Conservation (phyloP, 2,888 invertebrate genomes). For the Rotaria sp. region DNA sequence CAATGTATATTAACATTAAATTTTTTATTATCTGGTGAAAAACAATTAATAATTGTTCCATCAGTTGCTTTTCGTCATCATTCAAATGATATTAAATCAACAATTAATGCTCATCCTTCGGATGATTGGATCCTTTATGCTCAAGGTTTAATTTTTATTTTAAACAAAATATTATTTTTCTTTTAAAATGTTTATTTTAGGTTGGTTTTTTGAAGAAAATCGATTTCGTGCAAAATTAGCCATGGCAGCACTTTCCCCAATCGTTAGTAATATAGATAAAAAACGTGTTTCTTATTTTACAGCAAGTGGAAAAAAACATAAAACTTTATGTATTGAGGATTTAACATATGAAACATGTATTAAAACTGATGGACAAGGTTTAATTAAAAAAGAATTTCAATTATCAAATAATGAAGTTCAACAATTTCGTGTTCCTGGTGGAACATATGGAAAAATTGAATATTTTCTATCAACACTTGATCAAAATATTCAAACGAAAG, state of each 20-base stretch:
- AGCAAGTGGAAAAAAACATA: neutral
- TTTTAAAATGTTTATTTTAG: neutral
- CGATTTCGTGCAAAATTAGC: neutral
- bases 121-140: neutral
- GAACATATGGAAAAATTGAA: neutral
- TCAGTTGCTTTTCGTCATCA: conserved; percentile 13
- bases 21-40: neutral
- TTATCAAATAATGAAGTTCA: neutral
- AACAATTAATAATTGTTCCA: neutral
- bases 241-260: neutral
- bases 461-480: neutral
- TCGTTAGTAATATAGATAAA: neutral
- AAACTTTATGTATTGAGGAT: neutral
- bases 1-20: neutral
- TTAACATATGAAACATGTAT: neutral
- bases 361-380: neutral
- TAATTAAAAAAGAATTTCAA: neutral
- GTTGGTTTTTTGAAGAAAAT: conserved; percentile 1
- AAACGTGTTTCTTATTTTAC: neutral
- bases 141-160: neutral
- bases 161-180: neutral
- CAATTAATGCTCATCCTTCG: neutral
- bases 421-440: neutral
- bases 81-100: neutral
- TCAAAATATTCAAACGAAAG: neutral